Percentiles rank a stretch among this genome's conserved stretches.
phyloP scores from a whole-genome alignment of 1,140 invertebrate species.

The Anastatus disparis region DNA sequence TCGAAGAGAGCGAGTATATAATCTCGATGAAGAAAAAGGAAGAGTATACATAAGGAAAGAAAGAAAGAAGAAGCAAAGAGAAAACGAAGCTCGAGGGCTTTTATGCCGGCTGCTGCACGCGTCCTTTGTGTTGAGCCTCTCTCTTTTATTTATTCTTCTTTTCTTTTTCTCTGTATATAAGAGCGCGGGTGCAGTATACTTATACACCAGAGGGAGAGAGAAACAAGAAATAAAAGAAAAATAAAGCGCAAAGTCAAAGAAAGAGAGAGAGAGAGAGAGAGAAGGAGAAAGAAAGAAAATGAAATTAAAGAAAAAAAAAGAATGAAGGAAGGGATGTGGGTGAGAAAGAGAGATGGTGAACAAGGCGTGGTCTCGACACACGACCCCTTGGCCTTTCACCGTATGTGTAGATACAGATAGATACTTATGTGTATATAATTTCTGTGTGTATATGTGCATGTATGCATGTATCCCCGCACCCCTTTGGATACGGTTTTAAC shows the following conservation, averaged over 20 bases:
- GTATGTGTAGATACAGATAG: no score
- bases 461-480: constrained; percentile 20
- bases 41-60: constrained; percentile 41
- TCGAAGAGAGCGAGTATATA: neutral
- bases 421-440: no score
- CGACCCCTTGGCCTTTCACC: constrained; percentile 52
- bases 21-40: constrained; percentile 18
- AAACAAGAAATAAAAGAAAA: neutral
- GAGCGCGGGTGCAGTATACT: neutral
- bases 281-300: constrained; percentile 12
- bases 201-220: constrained; percentile 1
- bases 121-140: neutral
- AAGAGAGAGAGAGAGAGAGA: constrained; percentile 23
- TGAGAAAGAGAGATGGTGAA: no score
- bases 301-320: neutral
- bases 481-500: constrained; percentile 47
- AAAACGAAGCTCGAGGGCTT: neutral
- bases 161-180: no score
- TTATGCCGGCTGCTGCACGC: neutral
- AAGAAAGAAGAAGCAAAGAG: constrained; percentile 24
- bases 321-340: no score
- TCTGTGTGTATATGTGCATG: no score
- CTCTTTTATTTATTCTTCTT: no score
- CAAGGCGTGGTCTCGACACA: constrained; percentile 54
- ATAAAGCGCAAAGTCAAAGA: neutral